Evolutionary conservation across 64 coral and sea anemone species (phyloP), one percentile per base, ranked within the genome.

Genomic region (Acropora yongei): DNA sequence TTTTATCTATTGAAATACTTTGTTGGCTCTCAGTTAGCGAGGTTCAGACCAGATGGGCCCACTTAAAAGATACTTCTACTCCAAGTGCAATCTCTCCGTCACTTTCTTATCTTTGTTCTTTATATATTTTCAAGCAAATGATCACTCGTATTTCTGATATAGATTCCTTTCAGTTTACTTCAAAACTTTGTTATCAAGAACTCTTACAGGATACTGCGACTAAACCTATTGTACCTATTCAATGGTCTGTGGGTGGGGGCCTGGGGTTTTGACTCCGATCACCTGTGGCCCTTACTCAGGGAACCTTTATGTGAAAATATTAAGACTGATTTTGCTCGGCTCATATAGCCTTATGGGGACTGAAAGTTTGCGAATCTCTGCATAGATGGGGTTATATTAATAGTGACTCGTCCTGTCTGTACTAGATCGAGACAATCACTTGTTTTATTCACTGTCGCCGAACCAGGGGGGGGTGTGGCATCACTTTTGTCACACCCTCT

Each of bases 1-100:
- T 81, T 53, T 53, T 53, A 9, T 81, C n/a, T 81, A 5, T 5
- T 41, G 6, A 81, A 81, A 41, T 81, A 63, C 63, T 81, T 79
- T 45, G 3, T 77, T 0, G 75, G 75, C 1, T 12, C 75, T 1
- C 9, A 48, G 2, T 4, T 77, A 6, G 77, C 30, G 30, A 30
- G 30, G 30, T 30, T 30, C 30, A 30, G 30, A 30, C 30, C 30
- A 30, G 30, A 30, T 80, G 50, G 78, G 55, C 50, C 13, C 50
- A 80, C n/a, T 12, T 80, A 12, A 7, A 12, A 2, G 77, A 79
- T 8, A 79, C 49, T n/a, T 79, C 47, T n/a, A 4, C 10, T 12
- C 76, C 76, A 8, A 78, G 11, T 0, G 45, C 76, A 0, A 3
- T 51, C 5, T 14, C 41, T 41, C 39, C 79, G 3, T 57, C 79